Percentiles rank a stretch among this genome's conserved stretches.
These are phyloP conservation scores for Cyclopterus lumpus DNA, from an alignment of 2,797 vertebrate species.

Conservation along the genomic window DNA sequence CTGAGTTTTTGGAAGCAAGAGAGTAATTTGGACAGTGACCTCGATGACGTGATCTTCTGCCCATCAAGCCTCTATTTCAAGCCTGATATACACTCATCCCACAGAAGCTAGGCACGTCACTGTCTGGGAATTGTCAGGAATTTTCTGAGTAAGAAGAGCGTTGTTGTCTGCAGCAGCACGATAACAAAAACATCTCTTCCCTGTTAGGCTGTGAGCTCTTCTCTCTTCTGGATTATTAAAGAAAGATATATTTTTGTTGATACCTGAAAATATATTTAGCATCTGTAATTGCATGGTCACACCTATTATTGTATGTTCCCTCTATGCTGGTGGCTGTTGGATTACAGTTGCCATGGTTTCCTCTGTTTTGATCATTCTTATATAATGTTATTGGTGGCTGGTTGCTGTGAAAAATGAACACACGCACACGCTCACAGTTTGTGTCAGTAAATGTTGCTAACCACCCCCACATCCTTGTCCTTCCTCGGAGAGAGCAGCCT, in stretches of 20 bases:
- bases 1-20: slow-evolving; percentile 54
- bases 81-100: slow-evolving; percentile 60
- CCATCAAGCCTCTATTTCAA: slow-evolving; percentile 59
- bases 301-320: slow-evolving; percentile 45
- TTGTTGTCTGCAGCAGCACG: slow-evolving; percentile 41
- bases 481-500: slow-evolving; percentile 79
- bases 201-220: slow-evolving; percentile 30
- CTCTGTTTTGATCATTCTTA: slow-evolving; percentile 79
- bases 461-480: slow-evolving; percentile 81
- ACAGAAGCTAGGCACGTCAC: slow-evolving; percentile 45
- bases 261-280: slow-evolving; percentile 30
- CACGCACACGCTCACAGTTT: slow-evolving; percentile 55
- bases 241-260: neutral
- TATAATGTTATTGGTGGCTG: slow-evolving; percentile 81
- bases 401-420: slow-evolving; percentile 71
- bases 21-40: slow-evolving; percentile 62
- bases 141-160: slow-evolving; percentile 59
- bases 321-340: slow-evolving; percentile 51
- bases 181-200: slow-evolving; percentile 56
- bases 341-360: slow-evolving; percentile 79
- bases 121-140: slow-evolving; percentile 54
- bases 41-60: slow-evolving; percentile 63
- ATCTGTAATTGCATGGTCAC: slow-evolving; percentile 52
- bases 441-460: slow-evolving; percentile 80
- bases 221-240: slow-evolving; percentile 33